These are phyloP conservation scores for Mycogona germanica DNA, from an alignment of 2,888 invertebrate genomes.

Conservation along the genomic window DNA sequence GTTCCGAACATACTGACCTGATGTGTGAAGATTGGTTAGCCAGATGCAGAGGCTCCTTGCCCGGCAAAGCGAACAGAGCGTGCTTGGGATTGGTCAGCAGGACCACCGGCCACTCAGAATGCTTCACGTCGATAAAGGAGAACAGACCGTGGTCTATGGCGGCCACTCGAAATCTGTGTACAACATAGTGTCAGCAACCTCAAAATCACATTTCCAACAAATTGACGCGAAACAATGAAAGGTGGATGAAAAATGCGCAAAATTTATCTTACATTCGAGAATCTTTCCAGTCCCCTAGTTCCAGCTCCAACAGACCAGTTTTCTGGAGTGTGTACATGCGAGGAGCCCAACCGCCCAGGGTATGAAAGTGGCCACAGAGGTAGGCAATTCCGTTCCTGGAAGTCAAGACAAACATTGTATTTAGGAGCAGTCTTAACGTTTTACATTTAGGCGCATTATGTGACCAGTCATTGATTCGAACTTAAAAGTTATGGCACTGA, in stretches of 20 bases:
- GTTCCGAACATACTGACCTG: conserved; percentile 39
- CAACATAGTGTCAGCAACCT: conserved; percentile 10
- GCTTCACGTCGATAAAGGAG: conserved; percentile 65
- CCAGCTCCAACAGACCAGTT: conserved; percentile 70
- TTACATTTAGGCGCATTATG: no score
- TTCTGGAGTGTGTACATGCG: conserved; percentile 78
- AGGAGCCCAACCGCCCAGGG: conserved; percentile 60
- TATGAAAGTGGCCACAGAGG: conserved; percentile 82
- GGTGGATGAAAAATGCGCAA: conserved; percentile 4
- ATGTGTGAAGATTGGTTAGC: conserved; percentile 62
- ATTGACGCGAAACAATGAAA: not conserved
- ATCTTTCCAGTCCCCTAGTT: conserved; percentile 86
- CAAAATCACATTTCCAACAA: not conserved
- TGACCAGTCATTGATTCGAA: no score
- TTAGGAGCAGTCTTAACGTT: not conserved
- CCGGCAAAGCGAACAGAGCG: conserved; percentile 56
- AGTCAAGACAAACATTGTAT: not conserved
- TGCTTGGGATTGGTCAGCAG: conserved; percentile 86
- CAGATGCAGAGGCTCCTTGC: conserved; percentile 55
- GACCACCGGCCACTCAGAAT: conserved; percentile 65
- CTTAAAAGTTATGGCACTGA: no score
- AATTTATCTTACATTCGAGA: conserved; percentile 54
- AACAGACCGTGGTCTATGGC: conserved; percentile 83
- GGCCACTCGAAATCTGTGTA: conserved; percentile 56
- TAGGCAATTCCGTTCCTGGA: conserved; percentile 49